phyloP scores from a whole-genome alignment of 2,888 invertebrate genomes.

The Caenorhabditis panamensis region DNA sequence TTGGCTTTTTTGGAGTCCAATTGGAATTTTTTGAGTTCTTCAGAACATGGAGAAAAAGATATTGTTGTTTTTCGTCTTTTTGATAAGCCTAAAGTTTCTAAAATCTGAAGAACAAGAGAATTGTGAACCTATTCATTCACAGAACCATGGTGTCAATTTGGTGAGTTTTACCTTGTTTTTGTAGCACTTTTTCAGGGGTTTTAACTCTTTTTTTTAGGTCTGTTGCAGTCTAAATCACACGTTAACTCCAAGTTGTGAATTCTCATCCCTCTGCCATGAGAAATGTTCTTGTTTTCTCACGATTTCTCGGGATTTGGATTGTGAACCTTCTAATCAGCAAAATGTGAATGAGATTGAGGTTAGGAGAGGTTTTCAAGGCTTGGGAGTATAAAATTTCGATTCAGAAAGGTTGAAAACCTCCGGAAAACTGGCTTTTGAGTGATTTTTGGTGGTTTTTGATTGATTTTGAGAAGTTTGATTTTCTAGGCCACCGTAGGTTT shows the following conservation, averaged over 20 bases:
- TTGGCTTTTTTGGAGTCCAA: no score
- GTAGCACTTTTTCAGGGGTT: no score
- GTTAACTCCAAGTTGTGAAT: constrained; percentile 67
- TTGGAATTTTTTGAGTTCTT: constrained; percentile 19
- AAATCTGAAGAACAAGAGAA: background rate
- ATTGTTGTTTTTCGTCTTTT: constrained; percentile 1
- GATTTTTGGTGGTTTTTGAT: no score
- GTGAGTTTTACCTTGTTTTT: constrained; percentile 34
- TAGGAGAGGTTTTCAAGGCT: no score
- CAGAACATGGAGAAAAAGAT: background rate
- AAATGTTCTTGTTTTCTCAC: constrained; percentile 60
- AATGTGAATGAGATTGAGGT: no score
- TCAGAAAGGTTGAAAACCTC: no score
- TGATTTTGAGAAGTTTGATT: no score
- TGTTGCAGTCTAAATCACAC: constrained; percentile 60
- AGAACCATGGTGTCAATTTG: constrained; percentile 63
- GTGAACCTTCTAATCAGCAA: constrained; percentile 1
- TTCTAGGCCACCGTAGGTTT: no score
- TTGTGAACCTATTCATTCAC: constrained; percentile 59
- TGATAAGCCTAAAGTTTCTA: background rate
- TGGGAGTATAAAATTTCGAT: no score
- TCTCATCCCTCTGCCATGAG: constrained; percentile 62
- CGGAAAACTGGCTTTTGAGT: no score
- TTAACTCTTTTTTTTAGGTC: constrained; percentile 46
- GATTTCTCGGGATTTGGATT: constrained; percentile 48